Conservation (phyloP, 2,113 vertebrate species). For the Bombycilla garrulus region DNA sequence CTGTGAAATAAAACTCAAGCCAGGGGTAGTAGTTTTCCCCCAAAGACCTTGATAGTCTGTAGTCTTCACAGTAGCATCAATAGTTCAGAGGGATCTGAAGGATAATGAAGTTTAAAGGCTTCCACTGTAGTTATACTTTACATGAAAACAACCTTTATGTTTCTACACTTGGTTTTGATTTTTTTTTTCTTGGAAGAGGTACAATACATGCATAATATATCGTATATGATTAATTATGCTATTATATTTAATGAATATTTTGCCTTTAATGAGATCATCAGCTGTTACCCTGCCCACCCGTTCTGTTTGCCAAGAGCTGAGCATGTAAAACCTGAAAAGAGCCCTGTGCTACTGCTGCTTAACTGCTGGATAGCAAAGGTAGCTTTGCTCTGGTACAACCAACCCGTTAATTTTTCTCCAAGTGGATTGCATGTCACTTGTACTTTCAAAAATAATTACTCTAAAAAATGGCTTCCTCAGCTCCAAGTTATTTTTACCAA, state of each 20-base stretch:
- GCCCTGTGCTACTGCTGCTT: neutral
- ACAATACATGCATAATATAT: neutral
- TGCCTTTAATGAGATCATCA: neutral
- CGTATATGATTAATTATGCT: neutral
- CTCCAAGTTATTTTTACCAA: neutral
- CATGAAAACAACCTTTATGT: neutral
- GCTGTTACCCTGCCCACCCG: neutral
- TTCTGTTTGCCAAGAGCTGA: neutral
- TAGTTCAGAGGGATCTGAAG: neutral
- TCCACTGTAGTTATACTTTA: neutral
- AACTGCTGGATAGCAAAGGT: neutral
- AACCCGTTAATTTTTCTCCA: neutral
- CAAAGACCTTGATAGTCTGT: neutral
- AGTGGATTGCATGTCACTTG: neutral
- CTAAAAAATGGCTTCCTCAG: neutral
- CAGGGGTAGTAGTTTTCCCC: neutral
- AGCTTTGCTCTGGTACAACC: neutral
- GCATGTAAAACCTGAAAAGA: neutral
- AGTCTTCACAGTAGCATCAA: neutral
- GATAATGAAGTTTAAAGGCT: neutral
- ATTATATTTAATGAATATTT: neutral
- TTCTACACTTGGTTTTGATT: neutral
- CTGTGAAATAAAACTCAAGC: neutral
- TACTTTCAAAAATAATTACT: neutral
- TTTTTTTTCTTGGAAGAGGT: neutral